Evolutionary conservation across 2,888 invertebrate species (phyloP), one percentile per base, ranked within the genome.

Genomic region (Drosophila paramelanica): DNA sequence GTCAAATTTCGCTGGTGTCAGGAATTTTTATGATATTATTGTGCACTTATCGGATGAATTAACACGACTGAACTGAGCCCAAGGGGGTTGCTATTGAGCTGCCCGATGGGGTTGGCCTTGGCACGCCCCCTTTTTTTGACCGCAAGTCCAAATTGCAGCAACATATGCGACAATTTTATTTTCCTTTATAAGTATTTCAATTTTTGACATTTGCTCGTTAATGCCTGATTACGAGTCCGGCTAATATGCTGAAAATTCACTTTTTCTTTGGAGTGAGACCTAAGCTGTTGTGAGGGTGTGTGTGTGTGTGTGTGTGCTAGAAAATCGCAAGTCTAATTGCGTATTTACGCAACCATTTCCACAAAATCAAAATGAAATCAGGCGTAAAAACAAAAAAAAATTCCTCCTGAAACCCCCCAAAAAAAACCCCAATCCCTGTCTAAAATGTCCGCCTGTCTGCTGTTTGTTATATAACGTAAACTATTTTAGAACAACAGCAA

Each of bases 11-110:
- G 61, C 55, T 41, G 53, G 68, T 52, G 64, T 68, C 71, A 77
- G 74, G 76, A 82, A 81, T 89, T 78, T 77, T 60, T 68, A 78
- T 72, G 77, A 64, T 70, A 90, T 91, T 91, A 90, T 86, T 91
- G 90, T 83, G 80, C 89, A 90, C 88, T 91, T 91, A 91, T 88
- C 90, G 89, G 83, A 81, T 90, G 90, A 90, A 91, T 90, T 90
- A 89, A 83, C 90, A 88, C 87, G 78, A 62, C 75, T 72, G 33
- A 74, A 57, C 73, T 73, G 58, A 27, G 27, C 14, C 36, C 25
- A 43, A 53, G 59, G 57, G 68, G 82, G 64, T 59, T 58, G 57
- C 20, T 38, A 13, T 7, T n/a, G 5, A 43, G 36, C 39, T 55
- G 14, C 27, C 14, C 33, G 39, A 36, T 31, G 49, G 66, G 58